Evolutionary conservation across 2,888 invertebrate species (phyloP).

Genomic region (Megastigmus dorsalis): DNA sequence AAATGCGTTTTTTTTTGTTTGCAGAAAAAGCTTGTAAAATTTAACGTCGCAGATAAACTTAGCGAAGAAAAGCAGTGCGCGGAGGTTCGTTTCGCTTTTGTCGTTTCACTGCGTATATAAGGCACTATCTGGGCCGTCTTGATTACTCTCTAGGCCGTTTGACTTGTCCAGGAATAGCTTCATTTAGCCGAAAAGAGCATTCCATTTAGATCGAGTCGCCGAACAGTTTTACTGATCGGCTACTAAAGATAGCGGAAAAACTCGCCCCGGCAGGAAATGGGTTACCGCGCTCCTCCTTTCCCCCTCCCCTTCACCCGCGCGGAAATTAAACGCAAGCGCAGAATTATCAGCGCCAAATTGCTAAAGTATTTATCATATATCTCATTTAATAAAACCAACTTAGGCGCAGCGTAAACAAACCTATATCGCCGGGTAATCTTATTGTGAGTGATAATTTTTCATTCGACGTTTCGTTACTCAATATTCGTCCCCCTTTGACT

Average conservation of each 20-base stretch:
- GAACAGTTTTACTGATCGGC: conserved; percentile 25
- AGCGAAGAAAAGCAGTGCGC: background rate
- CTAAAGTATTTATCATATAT: no score
- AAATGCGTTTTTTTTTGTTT: no score
- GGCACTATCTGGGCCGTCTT: conserved; percentile 12
- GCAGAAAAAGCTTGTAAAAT: no score
- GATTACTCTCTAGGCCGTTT: conserved; percentile 43
- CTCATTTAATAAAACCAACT: no score
- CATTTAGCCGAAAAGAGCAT: conserved; percentile 45
- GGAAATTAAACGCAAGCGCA: conserved; percentile 37
- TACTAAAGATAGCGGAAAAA: conserved; percentile 30
- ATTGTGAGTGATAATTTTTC: no score
- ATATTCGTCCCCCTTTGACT: no score
- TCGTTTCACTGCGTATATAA: conserved; percentile 21
- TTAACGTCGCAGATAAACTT: no score
- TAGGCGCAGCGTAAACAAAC: no score
- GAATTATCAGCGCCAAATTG: no score
- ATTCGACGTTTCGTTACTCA: no score
- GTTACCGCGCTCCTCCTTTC: background rate
- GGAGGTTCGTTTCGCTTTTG: conserved; percentile 30
- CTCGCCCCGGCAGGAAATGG: conserved; percentile 25
- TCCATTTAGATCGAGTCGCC: conserved; percentile 47
- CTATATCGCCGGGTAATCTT: no score
- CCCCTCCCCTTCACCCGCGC: background rate
- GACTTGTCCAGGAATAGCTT: conserved; percentile 39